These are phyloP conservation scores for Fabriciana adippe DNA, from an alignment of 2,888 invertebrate genomes.

Conservation along the genomic window DNA sequence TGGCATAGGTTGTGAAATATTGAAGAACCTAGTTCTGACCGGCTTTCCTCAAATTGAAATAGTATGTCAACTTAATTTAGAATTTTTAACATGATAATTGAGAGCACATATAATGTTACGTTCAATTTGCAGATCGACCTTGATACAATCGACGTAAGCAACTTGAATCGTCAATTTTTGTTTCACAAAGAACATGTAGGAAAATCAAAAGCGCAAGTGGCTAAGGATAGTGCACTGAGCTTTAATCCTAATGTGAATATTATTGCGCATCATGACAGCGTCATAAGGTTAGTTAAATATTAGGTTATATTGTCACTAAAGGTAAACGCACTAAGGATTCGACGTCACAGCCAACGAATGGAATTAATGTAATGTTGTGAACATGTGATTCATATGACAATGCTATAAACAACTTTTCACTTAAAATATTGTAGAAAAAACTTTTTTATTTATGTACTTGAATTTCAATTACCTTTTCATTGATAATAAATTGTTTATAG, in stretches of 20 bases:
- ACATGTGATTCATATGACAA: too few species aligned
- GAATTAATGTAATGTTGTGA: too few species aligned
- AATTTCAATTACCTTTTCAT: too few species aligned
- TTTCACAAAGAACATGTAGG: slow-evolving; percentile 99
- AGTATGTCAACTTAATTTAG: slow-evolving; percentile 82
- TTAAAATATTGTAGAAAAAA: too few species aligned
- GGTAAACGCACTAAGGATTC: slow-evolving; percentile 29
- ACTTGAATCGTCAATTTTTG: slow-evolving; percentile 99
- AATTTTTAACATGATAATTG: background rate
- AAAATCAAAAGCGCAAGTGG: slow-evolving; percentile 96
- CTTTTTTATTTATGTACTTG: too few species aligned
- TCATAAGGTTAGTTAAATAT: slow-evolving; percentile 87
- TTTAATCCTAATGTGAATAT: slow-evolving; percentile 96
- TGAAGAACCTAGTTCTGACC: slow-evolving; percentile 97
- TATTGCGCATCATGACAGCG: slow-evolving; percentile 94
- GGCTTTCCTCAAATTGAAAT: slow-evolving; percentile 97
- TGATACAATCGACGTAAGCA: slow-evolving; percentile 99
- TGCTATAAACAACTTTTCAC: too few species aligned
- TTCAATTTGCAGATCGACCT: slow-evolving; percentile 92
- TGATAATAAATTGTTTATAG: too few species aligned
- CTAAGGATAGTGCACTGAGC: slow-evolving; percentile 92
- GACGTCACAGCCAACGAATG: slow-evolving; percentile 5
- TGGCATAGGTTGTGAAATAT: slow-evolving; percentile 98
- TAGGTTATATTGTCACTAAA: slow-evolving; percentile 20
- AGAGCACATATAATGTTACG: background rate